Base-by-base conservation (phyloP, 1,140 invertebrate species). In the Drosophila yakuba region DNA sequence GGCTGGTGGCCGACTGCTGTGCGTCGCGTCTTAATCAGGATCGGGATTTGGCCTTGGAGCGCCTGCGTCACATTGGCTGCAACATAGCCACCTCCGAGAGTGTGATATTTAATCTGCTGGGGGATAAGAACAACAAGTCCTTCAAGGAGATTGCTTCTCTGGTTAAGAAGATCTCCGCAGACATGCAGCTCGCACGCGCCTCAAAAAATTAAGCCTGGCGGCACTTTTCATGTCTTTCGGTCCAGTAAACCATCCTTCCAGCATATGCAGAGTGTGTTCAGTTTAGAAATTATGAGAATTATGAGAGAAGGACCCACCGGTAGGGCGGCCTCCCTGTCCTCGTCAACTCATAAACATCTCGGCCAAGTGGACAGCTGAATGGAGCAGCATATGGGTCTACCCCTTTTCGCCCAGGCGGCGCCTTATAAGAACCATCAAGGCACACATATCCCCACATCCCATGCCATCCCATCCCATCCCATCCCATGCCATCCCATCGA, bases 1-100 rank as follows among this genome's bases (percentile, higher is more conserved):
- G 98, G 93, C 93, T 98, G 28, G 94, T 98, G 10, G 97, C 97
- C 20, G 98, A 98, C 93, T 97, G 96, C 38, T 95, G 95, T 55
- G 96, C 96, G 1, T 98, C 97, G 2, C 93, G 96, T 28, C 94
- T 94, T 11, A 93, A 95, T 60, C 95, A 96, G 92, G 95, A 96
- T 66, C 93, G 95, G 74, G 90, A 95, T 43, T 80, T 96, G 4
- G 96, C 96, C 5, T 89, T 96, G 20, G 94, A 97, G 94, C 94
- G 97, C 80, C 94, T 98, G 93, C 94, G 95, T 74, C 94, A 95
- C 76, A 94, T 97, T 47, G 97, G 97, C 20, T 97, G 96, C 71
- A 95, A 95, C 56, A 93, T 98, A 47, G 95, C 96, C 10, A 97
- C 96, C 8, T 94, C 95, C 64, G 97, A 98, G 91, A 96, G 94